phyloP scores from a whole-genome alignment of 2,797 vertebrate species.

The Denticeps clupeoides region DNA sequence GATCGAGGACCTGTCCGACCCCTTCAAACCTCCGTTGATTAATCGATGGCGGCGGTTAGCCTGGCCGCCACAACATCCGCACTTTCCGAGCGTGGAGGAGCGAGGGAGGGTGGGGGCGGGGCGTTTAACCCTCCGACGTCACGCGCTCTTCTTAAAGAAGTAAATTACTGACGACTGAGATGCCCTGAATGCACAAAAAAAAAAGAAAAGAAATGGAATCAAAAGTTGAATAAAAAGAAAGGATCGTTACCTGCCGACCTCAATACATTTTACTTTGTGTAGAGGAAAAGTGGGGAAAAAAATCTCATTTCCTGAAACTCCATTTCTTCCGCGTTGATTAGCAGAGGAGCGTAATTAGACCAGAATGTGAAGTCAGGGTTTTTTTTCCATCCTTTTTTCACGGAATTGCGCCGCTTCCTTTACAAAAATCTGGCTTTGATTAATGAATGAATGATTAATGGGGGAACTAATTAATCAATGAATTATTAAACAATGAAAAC shows the following conservation, averaged over 20 bases:
- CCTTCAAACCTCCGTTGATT: no score
- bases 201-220: slow-evolving; percentile 2
- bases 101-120: not conserved
- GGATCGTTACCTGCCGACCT: slow-evolving; percentile 47
- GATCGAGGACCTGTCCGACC: no score
- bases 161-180: slow-evolving; percentile 50
- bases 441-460: slow-evolving; percentile 75
- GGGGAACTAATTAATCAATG: slow-evolving; percentile 70
- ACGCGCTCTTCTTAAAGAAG: no score
- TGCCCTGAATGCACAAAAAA: slow-evolving; percentile 35
- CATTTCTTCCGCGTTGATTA: slow-evolving; percentile 68
- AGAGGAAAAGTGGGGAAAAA: slow-evolving; percentile 27
- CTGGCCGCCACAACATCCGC: no score
- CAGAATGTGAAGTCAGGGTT: slow-evolving; percentile 66
- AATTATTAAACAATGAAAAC: slow-evolving; percentile 68
- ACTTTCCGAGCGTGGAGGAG: no score
- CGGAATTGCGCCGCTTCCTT: slow-evolving; percentile 59
- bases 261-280: slow-evolving; percentile 54
- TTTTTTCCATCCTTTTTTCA: slow-evolving; percentile 48
- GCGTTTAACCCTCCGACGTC: no score
- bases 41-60: no score
- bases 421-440: slow-evolving; percentile 66
- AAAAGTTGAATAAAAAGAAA: slow-evolving; percentile 7
- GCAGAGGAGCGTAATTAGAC: slow-evolving; percentile 64
- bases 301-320: slow-evolving; percentile 64